These are phyloP conservation scores for Drosophila cracens DNA, from an alignment of 2,888 invertebrate species.

Conservation along the genomic window DNA sequence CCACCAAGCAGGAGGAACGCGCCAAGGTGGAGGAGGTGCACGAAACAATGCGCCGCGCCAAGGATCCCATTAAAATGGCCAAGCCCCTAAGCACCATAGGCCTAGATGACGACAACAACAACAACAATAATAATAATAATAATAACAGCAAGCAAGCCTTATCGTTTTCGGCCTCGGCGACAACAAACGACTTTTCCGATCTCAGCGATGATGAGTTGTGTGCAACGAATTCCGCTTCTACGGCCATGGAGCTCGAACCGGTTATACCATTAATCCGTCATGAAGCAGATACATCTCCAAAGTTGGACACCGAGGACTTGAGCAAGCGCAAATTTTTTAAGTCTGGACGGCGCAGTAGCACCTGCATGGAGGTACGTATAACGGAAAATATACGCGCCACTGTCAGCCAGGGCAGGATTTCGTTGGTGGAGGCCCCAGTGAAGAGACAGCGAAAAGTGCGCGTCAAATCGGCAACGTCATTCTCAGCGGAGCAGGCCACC, in stretches of 20 bases:
- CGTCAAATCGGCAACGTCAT: slow-evolving; percentile 68
- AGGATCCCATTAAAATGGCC: slow-evolving; percentile 83
- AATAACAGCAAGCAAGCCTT: slow-evolving; percentile 44
- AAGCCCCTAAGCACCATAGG: slow-evolving; percentile 73
- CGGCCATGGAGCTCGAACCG: slow-evolving; percentile 57
- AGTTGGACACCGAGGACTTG: slow-evolving; percentile 26
- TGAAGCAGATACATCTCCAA: slow-evolving; percentile 26
- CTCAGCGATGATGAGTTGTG: slow-evolving; percentile 61
- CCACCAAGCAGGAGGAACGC: slow-evolving; percentile 73
- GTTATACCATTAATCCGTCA: slow-evolving; percentile 69
- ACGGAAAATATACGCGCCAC: slow-evolving; percentile 82
- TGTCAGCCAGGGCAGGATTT: slow-evolving; percentile 79
- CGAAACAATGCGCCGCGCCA: slow-evolving; percentile 73
- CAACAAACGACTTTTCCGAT: slow-evolving; percentile 64
- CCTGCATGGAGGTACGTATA: slow-evolving; percentile 81
- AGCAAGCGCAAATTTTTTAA: slow-evolving; percentile 82
- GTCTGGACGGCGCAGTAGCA: slow-evolving; percentile 70
- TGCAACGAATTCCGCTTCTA: neutral
- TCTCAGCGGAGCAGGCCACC: slow-evolving; percentile 83
- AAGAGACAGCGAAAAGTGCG: slow-evolving; percentile 52
- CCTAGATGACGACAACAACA: slow-evolving; percentile 58
- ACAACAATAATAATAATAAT: slow-evolving; percentile 44
- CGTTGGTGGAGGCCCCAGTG: slow-evolving; percentile 63
- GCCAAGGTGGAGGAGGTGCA: slow-evolving; percentile 81
- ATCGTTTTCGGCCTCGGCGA: neutral